Percentiles rank a stretch among this genome's conserved stretches.
Conservation (phyloP, 2,113 vertebrate species). For the Triplophysa rosa region DNA sequence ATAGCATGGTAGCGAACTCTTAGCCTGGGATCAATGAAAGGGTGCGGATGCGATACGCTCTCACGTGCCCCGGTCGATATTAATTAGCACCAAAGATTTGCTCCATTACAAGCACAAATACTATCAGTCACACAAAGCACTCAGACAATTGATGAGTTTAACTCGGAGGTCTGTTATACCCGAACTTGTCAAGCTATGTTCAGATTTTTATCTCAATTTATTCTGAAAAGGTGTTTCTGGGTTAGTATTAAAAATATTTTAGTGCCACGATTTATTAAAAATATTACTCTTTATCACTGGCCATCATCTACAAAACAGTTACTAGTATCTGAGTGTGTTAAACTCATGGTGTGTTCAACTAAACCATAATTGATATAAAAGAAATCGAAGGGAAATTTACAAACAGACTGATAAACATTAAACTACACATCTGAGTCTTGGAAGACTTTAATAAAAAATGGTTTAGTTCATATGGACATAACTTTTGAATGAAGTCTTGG, state of each 20-base stretch:
- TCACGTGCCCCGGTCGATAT: conserved; percentile 16
- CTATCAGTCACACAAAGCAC: conserved; percentile 15
- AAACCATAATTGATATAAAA: no score
- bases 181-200: background rate
- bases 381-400: no score
- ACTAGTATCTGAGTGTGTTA: no score
- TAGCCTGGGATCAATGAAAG: conserved; percentile 35
- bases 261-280: no score
- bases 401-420: no score
- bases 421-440: no score
- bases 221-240: background rate
- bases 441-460: no score
- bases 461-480: no score
- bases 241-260: background rate
- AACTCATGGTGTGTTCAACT: no score
- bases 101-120: conserved; percentile 33
- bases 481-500: no score
- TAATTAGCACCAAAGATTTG: conserved; percentile 33
- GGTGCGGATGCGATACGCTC: conserved; percentile 16
- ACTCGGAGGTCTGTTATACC: conserved; percentile 6
- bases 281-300: no score
- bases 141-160: conserved; percentile 12
- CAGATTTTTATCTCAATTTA: background rate
- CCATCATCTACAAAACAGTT: no score
- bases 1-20: conserved; percentile 1